Percentiles rank a stretch among this genome's conserved stretches.
These are phyloP conservation scores for Lepus europaeus DNA, from an alignment of 2,113 vertebrate genomes.

Conservation along the genomic window DNA sequence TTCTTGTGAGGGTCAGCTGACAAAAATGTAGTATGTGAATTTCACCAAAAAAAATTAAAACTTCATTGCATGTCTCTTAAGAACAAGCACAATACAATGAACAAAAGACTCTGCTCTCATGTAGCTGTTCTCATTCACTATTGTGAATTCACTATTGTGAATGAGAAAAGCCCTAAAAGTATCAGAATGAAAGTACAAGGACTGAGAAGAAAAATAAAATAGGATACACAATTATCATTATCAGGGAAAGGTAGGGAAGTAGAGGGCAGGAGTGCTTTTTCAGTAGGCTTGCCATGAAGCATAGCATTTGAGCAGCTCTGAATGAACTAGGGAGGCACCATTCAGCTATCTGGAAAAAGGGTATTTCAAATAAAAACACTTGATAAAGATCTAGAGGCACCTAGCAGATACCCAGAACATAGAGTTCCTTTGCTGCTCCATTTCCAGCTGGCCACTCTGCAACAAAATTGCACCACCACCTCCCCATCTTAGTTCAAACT, in stretches of 20 bases:
- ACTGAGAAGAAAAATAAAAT: constrained; percentile 26
- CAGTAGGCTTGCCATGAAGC: not conserved
- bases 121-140: not conserved
- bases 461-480: not conserved
- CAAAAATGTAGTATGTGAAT: not conserved
- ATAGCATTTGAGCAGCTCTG: not conserved
- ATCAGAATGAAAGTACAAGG: not conserved
- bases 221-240: not conserved
- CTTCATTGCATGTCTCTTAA: not conserved
- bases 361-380: not conserved
- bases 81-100: not conserved
- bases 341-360: not conserved
- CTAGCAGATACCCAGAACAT: not conserved
- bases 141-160: too few relatives aligned
- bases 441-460: not conserved
- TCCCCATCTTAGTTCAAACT: not conserved
- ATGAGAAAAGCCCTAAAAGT: not conserved
- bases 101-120: not conserved
- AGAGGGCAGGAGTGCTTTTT: not conserved
- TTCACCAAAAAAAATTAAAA: not conserved
- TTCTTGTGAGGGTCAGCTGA: not conserved
- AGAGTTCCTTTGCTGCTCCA: not conserved
- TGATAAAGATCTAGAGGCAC: not conserved
- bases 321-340: not conserved
- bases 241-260: constrained; percentile 27